Evolutionary conservation across 35 echinoderm and acorn worm genomes (phyloP), one percentile per base, ranked within the genome.

Genomic region (Acanthaster planci): DNA sequence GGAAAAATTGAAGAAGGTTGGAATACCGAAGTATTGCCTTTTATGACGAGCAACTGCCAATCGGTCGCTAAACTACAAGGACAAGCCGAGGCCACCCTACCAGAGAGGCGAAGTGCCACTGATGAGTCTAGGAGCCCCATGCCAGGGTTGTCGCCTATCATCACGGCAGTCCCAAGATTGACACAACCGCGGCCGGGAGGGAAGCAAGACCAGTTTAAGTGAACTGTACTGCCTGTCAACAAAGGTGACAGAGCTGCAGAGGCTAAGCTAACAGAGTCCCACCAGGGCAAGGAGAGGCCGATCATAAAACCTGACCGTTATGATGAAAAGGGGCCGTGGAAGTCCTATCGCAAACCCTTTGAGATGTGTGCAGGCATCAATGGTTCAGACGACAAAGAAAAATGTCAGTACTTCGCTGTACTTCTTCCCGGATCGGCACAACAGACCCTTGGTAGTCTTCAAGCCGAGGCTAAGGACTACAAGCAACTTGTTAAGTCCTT

Each of bases 291-390:
- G 54, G 54, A 56, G 22, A 56, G 54, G 22, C 54, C 78, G 0
- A 50, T 80, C 14, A 38, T 77, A 42, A 80, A 39, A 42, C 82
- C 82, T 37, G 82, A 84, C 27, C 26, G 36, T 30, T 84, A 51
- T 39, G 83, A 75, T 42, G 83, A 60, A 17, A 51, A 35, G 10
- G 26, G 14, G 2, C 35, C 55, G 14, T 76, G 83, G 83, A 37
- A 39, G 27, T 55, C 36, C 26, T 85, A 85, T 16, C 26, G 10
- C 19, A n/a, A 9, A 22, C 83, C 64, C 31, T 85, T 85, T 67
- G 83, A 85, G 29, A 22, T 38, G 29, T 85, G 83, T 50, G 37
- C 35, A n/a, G 12, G 9, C 7, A 75, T 76, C 16, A 85, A 85
- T 85, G 1, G 2, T 2, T 76, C 56, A 60, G 39, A 19, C 50